Evolutionary conservation across 1,140 invertebrate species (phyloP).

Genomic region (Drosophila asahinai): DNA sequence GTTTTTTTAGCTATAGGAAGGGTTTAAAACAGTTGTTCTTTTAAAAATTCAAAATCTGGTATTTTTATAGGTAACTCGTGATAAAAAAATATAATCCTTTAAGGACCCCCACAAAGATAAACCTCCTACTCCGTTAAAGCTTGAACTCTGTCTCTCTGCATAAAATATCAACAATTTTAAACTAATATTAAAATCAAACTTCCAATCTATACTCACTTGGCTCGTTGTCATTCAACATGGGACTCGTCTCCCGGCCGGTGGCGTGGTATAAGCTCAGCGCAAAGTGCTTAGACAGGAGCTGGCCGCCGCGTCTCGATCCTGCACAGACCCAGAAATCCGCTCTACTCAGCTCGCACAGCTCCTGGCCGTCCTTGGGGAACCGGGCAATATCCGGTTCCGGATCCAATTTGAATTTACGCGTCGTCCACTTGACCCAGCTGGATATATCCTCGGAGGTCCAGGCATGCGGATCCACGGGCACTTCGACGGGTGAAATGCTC

Average conservation of each 20-base stretch:
- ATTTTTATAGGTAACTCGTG: no score
- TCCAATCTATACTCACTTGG: constrained; percentile 72
- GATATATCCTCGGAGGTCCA: constrained; percentile 88
- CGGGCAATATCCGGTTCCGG: constrained; percentile 85
- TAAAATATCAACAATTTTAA: background rate
- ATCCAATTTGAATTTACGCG: constrained; percentile 87
- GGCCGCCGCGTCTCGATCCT: constrained; percentile 84
- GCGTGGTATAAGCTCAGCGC: constrained; percentile 85
- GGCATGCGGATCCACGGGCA: constrained; percentile 87
- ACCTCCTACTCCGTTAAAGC: background rate
- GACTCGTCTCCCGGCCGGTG: constrained; percentile 86
- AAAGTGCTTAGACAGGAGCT: constrained; percentile 86
- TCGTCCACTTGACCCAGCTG: constrained; percentile 89
- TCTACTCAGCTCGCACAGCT: constrained; percentile 86
- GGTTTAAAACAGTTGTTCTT: no score
- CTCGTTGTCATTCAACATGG: constrained; percentile 83
- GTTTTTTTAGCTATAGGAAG: no score
- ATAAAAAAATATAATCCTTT: no score
- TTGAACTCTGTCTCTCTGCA: background rate
- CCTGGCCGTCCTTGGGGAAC: constrained; percentile 87
- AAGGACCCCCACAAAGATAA: background rate
- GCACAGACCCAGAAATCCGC: constrained; percentile 86
- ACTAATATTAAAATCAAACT: background rate
- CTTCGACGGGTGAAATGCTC: constrained; percentile 55
- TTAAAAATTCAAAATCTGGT: no score